A percentile compares a stretch with the other conserved stretches of the same genome.
Evolutionary conservation across 1,140 invertebrate genomes (phyloP).

Genomic region (Anoplolepis gracilipes): DNA sequence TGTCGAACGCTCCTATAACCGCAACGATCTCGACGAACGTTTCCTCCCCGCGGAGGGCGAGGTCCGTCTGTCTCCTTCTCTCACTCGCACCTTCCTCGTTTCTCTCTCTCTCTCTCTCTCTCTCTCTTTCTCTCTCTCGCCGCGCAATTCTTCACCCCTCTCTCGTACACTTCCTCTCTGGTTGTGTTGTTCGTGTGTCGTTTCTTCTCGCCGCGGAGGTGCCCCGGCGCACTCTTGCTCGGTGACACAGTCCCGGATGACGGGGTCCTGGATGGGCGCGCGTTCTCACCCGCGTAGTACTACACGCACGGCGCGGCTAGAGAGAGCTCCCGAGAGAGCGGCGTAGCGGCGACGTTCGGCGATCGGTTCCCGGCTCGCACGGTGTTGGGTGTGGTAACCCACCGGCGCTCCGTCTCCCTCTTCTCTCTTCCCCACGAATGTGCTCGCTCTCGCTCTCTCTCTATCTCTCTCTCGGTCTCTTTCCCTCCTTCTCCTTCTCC

Average conservation of each 20-base stretch:
- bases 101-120: background rate
- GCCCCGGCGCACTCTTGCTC: slow-evolving; percentile 27
- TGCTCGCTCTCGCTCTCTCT: slow-evolving; percentile 42
- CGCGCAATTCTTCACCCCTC: background rate
- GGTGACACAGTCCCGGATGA: background rate
- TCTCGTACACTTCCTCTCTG: background rate
- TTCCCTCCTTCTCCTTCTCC: slow-evolving; percentile 26
- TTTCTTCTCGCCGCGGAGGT: slow-evolving; percentile 10
- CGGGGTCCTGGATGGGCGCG: background rate
- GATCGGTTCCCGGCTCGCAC: slow-evolving; percentile 80
- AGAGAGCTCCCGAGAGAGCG: slow-evolving; percentile 60
- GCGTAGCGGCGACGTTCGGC: slow-evolving; percentile 69
- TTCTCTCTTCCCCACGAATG: slow-evolving; percentile 23
- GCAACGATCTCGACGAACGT: slow-evolving; percentile 31
- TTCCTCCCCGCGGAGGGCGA: slow-evolving; percentile 54
- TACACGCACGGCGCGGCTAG: slow-evolving; percentile 42
- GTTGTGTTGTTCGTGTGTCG: background rate
- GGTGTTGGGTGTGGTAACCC: slow-evolving; percentile 86
- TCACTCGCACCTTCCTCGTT: background rate
- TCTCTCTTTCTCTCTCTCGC: slow-evolving; percentile 8
- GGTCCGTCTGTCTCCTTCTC: slow-evolving; percentile 20
- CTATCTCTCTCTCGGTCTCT: slow-evolving; percentile 41
- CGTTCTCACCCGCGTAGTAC: slow-evolving; percentile 51
- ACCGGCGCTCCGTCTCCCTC: slow-evolving; percentile 77
- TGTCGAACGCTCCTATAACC: slow-evolving; percentile 2